Evolutionary conservation across 1,140 invertebrate genomes (phyloP).

Genomic region (Drosophila sproati): DNA sequence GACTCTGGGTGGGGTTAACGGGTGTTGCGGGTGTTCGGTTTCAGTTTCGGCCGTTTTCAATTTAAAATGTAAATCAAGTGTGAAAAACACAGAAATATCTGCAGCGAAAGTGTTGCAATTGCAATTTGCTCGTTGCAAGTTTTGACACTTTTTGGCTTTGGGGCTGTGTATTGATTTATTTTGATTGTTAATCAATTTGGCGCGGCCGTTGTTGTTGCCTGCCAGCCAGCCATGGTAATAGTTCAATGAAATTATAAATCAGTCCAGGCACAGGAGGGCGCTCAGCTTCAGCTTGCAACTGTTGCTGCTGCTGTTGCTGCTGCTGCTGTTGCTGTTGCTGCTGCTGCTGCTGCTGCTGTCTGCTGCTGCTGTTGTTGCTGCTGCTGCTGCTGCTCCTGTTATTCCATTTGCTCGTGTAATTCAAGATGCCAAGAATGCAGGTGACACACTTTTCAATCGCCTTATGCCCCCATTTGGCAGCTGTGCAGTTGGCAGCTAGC

Average conservation of each 20-base stretch:
- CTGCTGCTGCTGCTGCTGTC: neutral
- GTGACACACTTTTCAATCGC: slow-evolving; percentile 66
- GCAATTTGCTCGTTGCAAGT: slow-evolving; percentile 79
- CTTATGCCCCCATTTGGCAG: slow-evolving; percentile 7
- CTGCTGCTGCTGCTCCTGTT: neutral
- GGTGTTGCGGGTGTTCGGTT: slow-evolving; percentile 52
- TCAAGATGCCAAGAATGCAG: slow-evolving; percentile 62
- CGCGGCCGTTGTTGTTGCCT: slow-evolving; percentile 36
- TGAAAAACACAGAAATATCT: slow-evolving; percentile 70
- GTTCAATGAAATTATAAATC: slow-evolving; percentile 82
- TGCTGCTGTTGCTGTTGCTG: neutral
- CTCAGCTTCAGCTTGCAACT: neutral
- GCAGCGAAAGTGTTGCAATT: slow-evolving; percentile 82
- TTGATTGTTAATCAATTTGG: slow-evolving; percentile 82
- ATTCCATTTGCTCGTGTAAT: slow-evolving; percentile 30
- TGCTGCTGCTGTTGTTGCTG: too few species aligned
- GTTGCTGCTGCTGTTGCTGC: neutral
- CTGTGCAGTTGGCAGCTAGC: slow-evolving; percentile 10
- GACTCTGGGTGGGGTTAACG: slow-evolving; percentile 22
- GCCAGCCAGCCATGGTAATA: slow-evolving; percentile 58
- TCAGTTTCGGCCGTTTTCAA: slow-evolving; percentile 73
- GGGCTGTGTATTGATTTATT: slow-evolving; percentile 79
- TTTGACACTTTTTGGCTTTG: slow-evolving; percentile 76
- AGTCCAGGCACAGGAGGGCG: slow-evolving; percentile 36
- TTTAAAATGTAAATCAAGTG: slow-evolving; percentile 83